Percentiles rank a stretch among this genome's conserved stretches.
Conservation (phyloP, 2,888 invertebrate species). For the Crematogaster levior region DNA sequence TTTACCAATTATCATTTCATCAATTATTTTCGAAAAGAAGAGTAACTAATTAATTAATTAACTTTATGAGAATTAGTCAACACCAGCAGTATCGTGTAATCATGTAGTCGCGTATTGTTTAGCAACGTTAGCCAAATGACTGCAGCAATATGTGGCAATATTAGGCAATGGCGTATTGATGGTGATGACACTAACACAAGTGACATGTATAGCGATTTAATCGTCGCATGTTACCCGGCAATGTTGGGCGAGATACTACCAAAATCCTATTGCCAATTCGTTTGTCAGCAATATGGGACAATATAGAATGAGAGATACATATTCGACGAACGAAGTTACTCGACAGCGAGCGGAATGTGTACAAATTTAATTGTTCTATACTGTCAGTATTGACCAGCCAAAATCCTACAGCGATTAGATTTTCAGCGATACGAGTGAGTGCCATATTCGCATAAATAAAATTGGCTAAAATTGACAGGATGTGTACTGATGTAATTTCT, state of each 20-base stretch:
- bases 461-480: not conserved
- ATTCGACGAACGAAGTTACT: constrained; percentile 24
- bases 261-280: constrained; percentile 35
- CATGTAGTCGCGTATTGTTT: not conserved
- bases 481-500: constrained; percentile 13
- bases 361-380: constrained; percentile 39
- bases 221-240: not conserved
- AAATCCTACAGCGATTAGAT: constrained; percentile 32
- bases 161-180: not conserved
- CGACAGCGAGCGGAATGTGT: not conserved
- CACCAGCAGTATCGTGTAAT: not conserved
- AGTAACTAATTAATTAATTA: no score
- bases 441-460: constrained; percentile 3
- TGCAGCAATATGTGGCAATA: not conserved
- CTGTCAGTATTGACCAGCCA: not conserved
- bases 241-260: not conserved
- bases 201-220: constrained; percentile 22
- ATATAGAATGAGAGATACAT: constrained; percentile 11
- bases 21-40: not conserved
- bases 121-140: not conserved
- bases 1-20: not conserved
- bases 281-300: constrained; percentile 13
- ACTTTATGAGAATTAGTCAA: not conserved
- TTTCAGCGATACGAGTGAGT: constrained; percentile 5
- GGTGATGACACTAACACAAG: constrained; percentile 1